Evolutionary conservation across 1,140 invertebrate species (phyloP), one percentile per base, ranked within the genome.

Genomic region (Trichoplusia ni): DNA sequence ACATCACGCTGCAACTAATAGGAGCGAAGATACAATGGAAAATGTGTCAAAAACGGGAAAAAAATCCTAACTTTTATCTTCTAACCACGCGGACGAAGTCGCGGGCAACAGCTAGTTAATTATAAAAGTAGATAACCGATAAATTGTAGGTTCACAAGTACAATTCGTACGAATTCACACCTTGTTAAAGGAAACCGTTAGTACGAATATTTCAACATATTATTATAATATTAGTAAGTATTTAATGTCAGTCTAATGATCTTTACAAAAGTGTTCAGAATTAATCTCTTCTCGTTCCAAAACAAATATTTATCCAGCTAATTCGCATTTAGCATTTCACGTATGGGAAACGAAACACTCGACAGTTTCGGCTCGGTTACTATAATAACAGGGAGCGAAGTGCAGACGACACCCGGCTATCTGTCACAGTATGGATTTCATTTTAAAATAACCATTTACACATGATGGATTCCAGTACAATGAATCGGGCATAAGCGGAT

Each of bases 301-400:
- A 77, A 66, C 59, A 82, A 89, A 89, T 89, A 86, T 89, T 89
- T 79, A 70, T 77, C 68, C 81, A 87, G 79, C 86, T 89, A 89
- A 89, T 89, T 89, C 81, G 81, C 81, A 83, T 81, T 79, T 67
- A 74, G 74, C 70, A 56, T 79, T 82, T 81, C 75, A 73, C 61
- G 53, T 64, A 51, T 38, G 65, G 74, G 80, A 82, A 82, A 80
- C 73, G 77, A 81, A 82, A 84, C 82, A 86, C 75, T 79, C 77
- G 82, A 83, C 82, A 84, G 73, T 76, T 72, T 73, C 73, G 75
- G 61, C 75, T 89, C 83, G 62, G 64, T 89, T 89, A 89, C 86
- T 78, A 85, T 58, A 82, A 87, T 69, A 89, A 89, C 82, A 89
- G 70, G 61, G 13, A 47, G 40, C 61, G 47, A 69, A 83, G 77